Evolutionary conservation across 2,113 vertebrate genomes (phyloP).

Genomic region (Hippotragus niger): DNA sequence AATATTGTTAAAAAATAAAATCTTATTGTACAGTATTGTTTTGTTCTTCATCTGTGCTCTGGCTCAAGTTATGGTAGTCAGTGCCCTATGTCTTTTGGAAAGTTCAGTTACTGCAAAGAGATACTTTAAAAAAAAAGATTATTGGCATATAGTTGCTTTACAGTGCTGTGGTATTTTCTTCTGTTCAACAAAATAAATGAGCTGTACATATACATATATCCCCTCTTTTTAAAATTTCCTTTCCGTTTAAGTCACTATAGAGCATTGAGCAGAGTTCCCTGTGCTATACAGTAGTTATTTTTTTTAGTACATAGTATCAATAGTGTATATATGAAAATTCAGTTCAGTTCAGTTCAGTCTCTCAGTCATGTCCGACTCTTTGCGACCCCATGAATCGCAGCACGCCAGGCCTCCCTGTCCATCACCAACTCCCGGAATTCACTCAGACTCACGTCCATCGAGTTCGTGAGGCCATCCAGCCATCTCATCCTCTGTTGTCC

Average conservation of each 20-base stretch:
- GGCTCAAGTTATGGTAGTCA: background rate
- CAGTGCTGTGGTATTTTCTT: background rate
- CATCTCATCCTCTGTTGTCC: no score
- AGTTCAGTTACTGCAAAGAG: background rate
- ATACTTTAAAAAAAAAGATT: background rate
- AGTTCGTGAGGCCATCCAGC: no score
- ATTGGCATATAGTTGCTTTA: background rate
- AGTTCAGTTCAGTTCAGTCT: no score
- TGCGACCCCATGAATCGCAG: no score
- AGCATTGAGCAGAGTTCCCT: background rate
- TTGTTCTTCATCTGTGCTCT: background rate
- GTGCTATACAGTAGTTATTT: background rate
- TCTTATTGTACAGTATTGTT: background rate
- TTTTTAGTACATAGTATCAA: background rate
- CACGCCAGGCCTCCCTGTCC: no score
- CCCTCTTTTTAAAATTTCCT: background rate
- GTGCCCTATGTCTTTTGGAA: background rate
- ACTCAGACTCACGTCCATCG: accelerated
- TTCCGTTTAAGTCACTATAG: background rate
- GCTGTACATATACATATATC: background rate
- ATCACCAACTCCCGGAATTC: no score
- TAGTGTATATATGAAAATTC: background rate
- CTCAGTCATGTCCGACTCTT: no score
- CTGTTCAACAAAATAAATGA: background rate
- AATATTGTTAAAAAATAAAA: background rate